phyloP scores from a whole-genome alignment of 2,888 invertebrate genomes.

The Artemia sinica region DNA sequence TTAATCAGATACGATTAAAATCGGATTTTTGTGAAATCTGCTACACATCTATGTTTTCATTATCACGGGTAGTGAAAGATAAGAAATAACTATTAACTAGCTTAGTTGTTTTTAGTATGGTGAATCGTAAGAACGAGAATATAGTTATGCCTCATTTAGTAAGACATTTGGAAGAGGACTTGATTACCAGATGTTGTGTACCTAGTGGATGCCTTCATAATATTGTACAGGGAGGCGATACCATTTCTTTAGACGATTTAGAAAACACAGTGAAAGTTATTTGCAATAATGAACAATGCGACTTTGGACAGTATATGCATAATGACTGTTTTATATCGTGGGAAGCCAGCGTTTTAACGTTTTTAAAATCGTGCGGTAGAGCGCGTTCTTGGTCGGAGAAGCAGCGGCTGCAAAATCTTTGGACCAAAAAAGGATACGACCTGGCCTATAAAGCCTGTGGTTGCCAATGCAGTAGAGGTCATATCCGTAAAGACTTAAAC shows the following conservation, averaged over 20 bases:
- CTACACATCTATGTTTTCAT: neutral
- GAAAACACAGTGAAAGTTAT: slow-evolving; percentile 68
- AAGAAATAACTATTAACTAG: neutral
- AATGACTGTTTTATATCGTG: slow-evolving; percentile 84
- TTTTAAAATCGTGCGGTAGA: slow-evolving; percentile 72
- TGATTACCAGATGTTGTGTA: slow-evolving; percentile 8
- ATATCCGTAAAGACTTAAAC: slow-evolving; percentile 81
- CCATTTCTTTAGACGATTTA: slow-evolving; percentile 40
- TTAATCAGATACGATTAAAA: neutral
- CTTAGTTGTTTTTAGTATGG: neutral
- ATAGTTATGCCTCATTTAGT: neutral
- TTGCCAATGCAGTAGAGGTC: slow-evolving; percentile 80
- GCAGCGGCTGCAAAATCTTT: slow-evolving; percentile 80
- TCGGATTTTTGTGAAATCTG: neutral
- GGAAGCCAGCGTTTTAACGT: slow-evolving; percentile 73
- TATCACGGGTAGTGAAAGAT: slow-evolving; percentile 2
- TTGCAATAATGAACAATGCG: slow-evolving; percentile 86
- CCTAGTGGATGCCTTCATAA: neutral
- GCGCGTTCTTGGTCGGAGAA: slow-evolving; percentile 88
- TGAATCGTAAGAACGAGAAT: neutral
- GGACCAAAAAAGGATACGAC: slow-evolving; percentile 96
- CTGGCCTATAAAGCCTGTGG: slow-evolving; percentile 85
- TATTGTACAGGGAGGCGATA: neutral
- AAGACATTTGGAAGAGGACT: neutral
- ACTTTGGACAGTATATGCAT: slow-evolving; percentile 81